Conservation (phyloP, 1,140 invertebrate genomes). For the Euura saliciscinereae region DNA sequence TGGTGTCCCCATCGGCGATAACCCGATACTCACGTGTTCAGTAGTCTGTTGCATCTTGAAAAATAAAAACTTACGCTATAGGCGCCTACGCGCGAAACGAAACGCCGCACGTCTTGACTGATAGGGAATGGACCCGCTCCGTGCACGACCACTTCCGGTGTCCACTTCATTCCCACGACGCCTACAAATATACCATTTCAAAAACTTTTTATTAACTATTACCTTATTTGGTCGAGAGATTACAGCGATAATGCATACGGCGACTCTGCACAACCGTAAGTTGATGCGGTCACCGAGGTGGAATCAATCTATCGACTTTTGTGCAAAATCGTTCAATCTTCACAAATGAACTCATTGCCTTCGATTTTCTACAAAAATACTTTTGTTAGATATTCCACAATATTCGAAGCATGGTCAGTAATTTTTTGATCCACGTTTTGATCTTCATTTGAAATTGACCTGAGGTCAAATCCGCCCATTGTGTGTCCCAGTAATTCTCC, state of each 20-base stretch:
- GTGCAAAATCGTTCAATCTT: no score
- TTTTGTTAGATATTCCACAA: no score
- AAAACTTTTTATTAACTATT: not conserved
- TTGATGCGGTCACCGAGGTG: no score
- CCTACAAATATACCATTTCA: not conserved
- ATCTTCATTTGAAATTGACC: not conserved
- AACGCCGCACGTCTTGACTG: not conserved
- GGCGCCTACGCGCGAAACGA: not conserved
- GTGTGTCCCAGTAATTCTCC: no score
- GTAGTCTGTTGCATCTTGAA: not conserved
- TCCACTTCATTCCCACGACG: slow-evolving; percentile 11
- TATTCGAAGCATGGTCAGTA: no score
- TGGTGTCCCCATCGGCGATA: not conserved
- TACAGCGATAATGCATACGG: not conserved
- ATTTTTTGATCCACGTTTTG: not conserved
- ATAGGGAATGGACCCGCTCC: not conserved
- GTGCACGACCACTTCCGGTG: not conserved
- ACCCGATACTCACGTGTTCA: not conserved
- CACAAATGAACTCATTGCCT: no score
- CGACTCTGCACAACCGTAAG: not conserved
- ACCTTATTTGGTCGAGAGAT: not conserved
- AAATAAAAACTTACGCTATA: not conserved
- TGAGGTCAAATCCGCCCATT: no score
- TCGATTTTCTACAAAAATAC: no score
- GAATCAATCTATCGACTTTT: no score